A percentile compares a stretch with the other conserved stretches of the same genome.
Evolutionary conservation across 2,888 invertebrate genomes (phyloP).

Genomic region (Epinotia nisella): DNA sequence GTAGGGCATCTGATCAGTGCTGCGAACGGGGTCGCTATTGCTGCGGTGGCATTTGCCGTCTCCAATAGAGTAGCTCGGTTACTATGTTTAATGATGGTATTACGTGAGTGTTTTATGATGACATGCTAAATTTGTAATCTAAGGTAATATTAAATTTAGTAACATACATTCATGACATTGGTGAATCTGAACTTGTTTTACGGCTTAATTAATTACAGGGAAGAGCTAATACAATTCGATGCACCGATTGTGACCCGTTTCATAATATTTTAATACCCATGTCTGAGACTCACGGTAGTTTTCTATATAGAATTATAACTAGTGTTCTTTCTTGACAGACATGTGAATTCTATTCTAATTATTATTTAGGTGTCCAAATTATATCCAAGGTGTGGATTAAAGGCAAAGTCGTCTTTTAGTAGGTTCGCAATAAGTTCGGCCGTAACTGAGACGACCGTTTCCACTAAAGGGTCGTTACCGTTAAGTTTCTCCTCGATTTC

Average conservation of each 20-base stretch:
- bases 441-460: slow-evolving; percentile 35
- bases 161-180: not conserved
- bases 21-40: slow-evolving; percentile 59
- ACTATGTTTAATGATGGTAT: slow-evolving; percentile 53
- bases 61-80: slow-evolving; percentile 55
- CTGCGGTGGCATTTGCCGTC: slow-evolving; percentile 61
- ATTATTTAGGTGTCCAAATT: slow-evolving; percentile 15
- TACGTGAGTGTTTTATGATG: slow-evolving; percentile 51
- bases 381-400: slow-evolving; percentile 1
- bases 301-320: too few species aligned
- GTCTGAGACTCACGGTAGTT: too few species aligned
- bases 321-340: slow-evolving; percentile 14
- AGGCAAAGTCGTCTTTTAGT: not conserved
- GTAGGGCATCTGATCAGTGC: slow-evolving; percentile 66
- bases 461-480: slow-evolving; percentile 43
- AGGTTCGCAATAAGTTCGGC: slow-evolving; percentile 30
- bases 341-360: not conserved
- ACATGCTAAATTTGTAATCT: slow-evolving; percentile 31
- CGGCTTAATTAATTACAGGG: not conserved
- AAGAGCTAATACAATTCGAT: not conserved
- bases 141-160: slow-evolving; percentile 3
- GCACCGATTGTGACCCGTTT: too few species aligned
- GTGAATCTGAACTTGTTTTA: slow-evolving; percentile 7
- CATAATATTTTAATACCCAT: too few species aligned
- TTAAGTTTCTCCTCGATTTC: slow-evolving; percentile 46